phyloP scores from a whole-genome alignment of 2,888 invertebrate species.

The Acanthosepion lycidas region DNA sequence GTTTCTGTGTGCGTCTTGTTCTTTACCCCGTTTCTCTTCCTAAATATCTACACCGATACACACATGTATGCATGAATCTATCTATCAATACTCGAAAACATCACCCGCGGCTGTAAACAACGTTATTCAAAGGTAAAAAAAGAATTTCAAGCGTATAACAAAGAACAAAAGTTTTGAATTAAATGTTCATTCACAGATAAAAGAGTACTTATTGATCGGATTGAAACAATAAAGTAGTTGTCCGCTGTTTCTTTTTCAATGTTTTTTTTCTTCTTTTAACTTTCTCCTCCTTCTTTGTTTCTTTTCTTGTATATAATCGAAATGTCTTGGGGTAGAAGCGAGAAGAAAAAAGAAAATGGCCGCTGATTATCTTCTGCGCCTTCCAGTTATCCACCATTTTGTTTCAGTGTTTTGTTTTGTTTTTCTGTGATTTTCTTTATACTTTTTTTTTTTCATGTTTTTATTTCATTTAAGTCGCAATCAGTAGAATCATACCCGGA shows the following conservation, averaged over 20 bases:
- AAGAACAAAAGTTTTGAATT: slow-evolving; percentile 18
- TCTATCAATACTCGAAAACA: background rate
- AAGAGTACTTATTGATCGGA: slow-evolving; percentile 33
- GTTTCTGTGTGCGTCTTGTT: too few relatives aligned
- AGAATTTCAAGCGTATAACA: background rate
- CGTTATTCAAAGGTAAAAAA: slow-evolving; percentile 3
- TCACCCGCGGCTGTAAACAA: background rate
- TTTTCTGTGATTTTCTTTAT: background rate
- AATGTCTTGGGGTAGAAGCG: background rate
- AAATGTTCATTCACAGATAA: slow-evolving; percentile 33
- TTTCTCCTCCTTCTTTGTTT: background rate
- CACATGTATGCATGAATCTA: background rate
- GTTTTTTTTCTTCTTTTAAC: background rate
- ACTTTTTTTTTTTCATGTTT: background rate
- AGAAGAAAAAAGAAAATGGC: background rate
- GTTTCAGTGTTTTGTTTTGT: background rate
- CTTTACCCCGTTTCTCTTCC: too few relatives aligned
- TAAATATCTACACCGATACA: too few relatives aligned
- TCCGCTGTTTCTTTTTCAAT: background rate
- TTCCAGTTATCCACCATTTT: background rate
- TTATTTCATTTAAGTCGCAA: background rate
- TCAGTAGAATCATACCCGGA: slow-evolving; percentile 21
- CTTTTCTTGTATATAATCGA: slow-evolving; percentile 10
- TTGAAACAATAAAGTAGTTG: slow-evolving; percentile 9
- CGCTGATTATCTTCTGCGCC: background rate